phyloP scores from a whole-genome alignment of 2,797 vertebrate species.

The Pteropus rufus region DNA sequence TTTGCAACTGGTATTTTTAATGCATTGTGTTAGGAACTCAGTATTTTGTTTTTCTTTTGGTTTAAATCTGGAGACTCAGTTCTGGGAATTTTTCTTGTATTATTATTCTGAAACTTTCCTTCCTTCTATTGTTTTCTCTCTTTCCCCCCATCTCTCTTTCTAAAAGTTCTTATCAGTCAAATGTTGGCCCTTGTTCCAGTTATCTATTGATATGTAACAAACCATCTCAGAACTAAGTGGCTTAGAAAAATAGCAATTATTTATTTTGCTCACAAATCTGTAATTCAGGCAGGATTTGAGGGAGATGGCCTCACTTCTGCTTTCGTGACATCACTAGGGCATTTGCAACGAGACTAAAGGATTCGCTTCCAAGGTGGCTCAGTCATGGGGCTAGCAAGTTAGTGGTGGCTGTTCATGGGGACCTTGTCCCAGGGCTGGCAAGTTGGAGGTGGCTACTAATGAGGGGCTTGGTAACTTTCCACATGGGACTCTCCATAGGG shows the following conservation, averaged over 20 bases:
- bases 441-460: background rate
- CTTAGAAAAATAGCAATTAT: background rate
- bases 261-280: background rate
- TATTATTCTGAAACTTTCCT: constrained; percentile 58
- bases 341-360: background rate
- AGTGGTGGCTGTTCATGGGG: background rate
- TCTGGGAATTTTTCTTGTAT: constrained; percentile 47
- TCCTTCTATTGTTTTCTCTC: constrained; percentile 45
- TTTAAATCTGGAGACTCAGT: constrained; percentile 44
- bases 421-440: background rate
- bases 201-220: background rate
- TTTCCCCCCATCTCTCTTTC: constrained; percentile 10
- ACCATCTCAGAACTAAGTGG: background rate
- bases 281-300: background rate
- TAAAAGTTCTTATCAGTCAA: constrained; percentile 48
- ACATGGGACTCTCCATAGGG: background rate
- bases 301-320: background rate
- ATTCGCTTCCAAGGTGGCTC: background rate
- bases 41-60: constrained; percentile 46
- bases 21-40: background rate
- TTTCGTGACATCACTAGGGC: background rate
- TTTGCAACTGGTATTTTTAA: background rate
- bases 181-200: background rate
- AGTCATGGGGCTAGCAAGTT: background rate
- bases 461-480: background rate